Conservation (phyloP, 2,888 invertebrate genomes). For the Malachius bipustulatus region DNA sequence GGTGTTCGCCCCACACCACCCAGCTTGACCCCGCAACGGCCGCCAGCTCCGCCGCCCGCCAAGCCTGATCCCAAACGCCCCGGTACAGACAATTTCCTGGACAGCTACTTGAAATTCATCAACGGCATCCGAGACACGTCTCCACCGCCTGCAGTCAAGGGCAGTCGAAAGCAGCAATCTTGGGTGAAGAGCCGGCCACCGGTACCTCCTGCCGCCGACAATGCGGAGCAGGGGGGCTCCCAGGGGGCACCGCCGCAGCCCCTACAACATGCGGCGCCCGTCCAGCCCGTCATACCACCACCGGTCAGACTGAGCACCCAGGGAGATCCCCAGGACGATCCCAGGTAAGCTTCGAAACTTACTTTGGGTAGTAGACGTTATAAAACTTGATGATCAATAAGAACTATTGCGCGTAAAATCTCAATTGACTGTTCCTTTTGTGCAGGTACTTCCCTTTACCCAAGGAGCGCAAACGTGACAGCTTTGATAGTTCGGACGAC, state of each 20-base stretch:
- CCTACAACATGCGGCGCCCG: slow-evolving; percentile 31
- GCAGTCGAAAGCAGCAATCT: slow-evolving; percentile 53
- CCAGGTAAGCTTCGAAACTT: no score
- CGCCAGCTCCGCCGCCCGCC: slow-evolving; percentile 40
- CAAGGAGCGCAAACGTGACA: slow-evolving; percentile 56
- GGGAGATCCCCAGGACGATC: slow-evolving; percentile 52
- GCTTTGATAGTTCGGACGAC: slow-evolving; percentile 55
- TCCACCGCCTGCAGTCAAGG: slow-evolving; percentile 58
- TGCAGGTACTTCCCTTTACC: slow-evolving; percentile 61
- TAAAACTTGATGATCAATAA: not conserved
- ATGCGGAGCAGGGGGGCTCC: slow-evolving; percentile 32
- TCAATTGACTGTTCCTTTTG: slow-evolving; percentile 9
- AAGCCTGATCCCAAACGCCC: slow-evolving; percentile 49
- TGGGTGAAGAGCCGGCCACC: slow-evolving; percentile 45
- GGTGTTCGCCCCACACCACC: slow-evolving; percentile 28
- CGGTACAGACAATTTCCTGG: slow-evolving; percentile 73
- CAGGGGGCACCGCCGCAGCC: slow-evolving; percentile 33
- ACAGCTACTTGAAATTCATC: slow-evolving; percentile 74
- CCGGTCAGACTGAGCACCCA: slow-evolving; percentile 32
- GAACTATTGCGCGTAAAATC: not conserved
- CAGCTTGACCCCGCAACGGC: slow-evolving; percentile 41
- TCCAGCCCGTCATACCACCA: slow-evolving; percentile 27
- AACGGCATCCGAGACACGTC: slow-evolving; percentile 74
- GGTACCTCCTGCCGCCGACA: slow-evolving; percentile 27
- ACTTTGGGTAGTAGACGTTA: not conserved